Evolutionary conservation across 30 jellyfish, hydroid and myxozoan genomes (phyloP).

Genomic region (Phacellophora camtschatica): DNA sequence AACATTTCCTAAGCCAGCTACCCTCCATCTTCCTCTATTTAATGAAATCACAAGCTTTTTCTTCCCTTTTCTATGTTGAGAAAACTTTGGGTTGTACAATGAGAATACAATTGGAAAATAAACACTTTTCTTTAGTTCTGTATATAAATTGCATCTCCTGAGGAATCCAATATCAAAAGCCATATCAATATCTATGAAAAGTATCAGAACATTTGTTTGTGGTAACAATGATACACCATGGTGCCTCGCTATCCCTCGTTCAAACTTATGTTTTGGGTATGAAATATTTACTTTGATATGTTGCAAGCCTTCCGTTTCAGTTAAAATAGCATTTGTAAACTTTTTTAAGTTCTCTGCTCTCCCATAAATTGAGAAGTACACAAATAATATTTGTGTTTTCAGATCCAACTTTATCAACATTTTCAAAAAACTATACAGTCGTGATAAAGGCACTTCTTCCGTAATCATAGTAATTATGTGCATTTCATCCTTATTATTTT

Average conservation of each 20-base stretch:
- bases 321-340: background rate
- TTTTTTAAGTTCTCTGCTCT: background rate
- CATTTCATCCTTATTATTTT: constrained; percentile 5
- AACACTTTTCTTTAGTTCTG: constrained; percentile 50
- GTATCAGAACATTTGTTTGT: constrained; percentile 40
- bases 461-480: constrained; percentile 51
- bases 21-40: constrained; percentile 80
- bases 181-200: constrained; percentile 82
- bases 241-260: constrained; percentile 84
- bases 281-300: constrained; percentile 20
- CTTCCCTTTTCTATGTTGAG: constrained; percentile 5
- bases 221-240: constrained; percentile 80
- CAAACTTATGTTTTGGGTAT: constrained; percentile 56
- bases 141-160: constrained; percentile 63
- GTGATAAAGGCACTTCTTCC: constrained; percentile 23
- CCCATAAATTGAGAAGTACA: constrained; percentile 36
- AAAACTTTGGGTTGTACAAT: constrained; percentile 69
- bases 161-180: constrained; percentile 57
- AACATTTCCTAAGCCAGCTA: constrained; percentile 78
- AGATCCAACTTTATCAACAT: constrained; percentile 10
- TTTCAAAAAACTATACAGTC: constrained; percentile 25
- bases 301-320: background rate
- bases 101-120: constrained; percentile 89
- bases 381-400: background rate
- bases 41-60: constrained; percentile 25